Base-by-base conservation (phyloP, 2,888 invertebrate genomes). In the Agonopterix subpropinquella region DNA sequence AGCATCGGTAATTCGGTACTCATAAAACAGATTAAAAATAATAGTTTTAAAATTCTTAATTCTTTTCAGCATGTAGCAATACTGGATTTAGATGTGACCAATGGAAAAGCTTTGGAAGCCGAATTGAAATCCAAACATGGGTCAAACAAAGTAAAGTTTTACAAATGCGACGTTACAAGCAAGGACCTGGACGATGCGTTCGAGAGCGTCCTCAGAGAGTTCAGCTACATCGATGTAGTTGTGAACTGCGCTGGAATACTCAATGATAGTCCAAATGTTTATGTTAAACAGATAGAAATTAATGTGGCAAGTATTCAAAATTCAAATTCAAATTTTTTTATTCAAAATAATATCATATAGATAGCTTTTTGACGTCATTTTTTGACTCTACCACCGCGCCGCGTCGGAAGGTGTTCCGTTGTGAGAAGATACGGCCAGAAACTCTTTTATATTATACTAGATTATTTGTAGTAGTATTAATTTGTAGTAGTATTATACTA, bases 161-260 rank as follows among this genome's bases (percentile, higher is more conserved):
- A 66, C 44, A 67, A 70, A 49, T 73, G 74, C 47, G 78, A 80
- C 48, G 78, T 80, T 1, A 66, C 76, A 2, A 58, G 71, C 45
- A 72, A 74, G 2, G 63, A 65, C 0, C 53, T 79, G 1, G 45
- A 62, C 8, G 62, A 53, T 2, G 66, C 61, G 11, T 71, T 68
- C 44, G 61, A 73, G 5, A 53, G 53, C 2, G 64, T 70, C 0
- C 45, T 64, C 2, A 53, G 62, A 7, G 62, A 70, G 9, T 57
- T 70, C 15, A 70, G 69, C 0, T 61, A 63, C 15, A 57, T 77
- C 2, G 77, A 78, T 43, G 58, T 69, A 1, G 69, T 79, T 3
- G 50, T 70, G 4, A 78, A 79, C 45, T 73, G 73, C 36, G 74
- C 73, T 43, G 73, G 69, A 0, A 65, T 79, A 7, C 69, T 74